Conservation (phyloP, 2,113 vertebrate species). For the Mandrillus leucophaeus region DNA sequence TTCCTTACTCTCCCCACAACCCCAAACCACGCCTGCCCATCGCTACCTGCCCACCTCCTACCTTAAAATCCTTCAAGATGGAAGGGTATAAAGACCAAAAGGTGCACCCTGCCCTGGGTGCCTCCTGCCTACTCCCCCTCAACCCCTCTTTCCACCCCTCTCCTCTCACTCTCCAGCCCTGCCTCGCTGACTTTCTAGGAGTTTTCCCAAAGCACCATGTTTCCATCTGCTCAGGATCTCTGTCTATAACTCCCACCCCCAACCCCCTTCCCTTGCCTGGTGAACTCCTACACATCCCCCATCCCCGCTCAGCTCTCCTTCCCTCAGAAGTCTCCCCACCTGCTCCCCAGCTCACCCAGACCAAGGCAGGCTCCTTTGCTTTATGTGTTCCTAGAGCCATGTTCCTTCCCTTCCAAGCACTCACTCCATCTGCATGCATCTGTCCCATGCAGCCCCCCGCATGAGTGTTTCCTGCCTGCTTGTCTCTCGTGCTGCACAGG, state of each 20-base stretch:
- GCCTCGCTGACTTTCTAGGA: neutral
- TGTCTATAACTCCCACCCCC: accelerated
- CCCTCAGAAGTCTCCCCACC: neutral
- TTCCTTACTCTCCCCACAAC: neutral
- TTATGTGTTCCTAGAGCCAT: neutral
- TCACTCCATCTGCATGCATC: neutral
- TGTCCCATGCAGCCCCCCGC: accelerated
- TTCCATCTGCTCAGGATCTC: neutral
- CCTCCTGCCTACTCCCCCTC: neutral
- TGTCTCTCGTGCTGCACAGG: accelerated
- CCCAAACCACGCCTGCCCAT: neutral
- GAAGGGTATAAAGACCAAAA: neutral
- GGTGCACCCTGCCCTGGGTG: neutral
- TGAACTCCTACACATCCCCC: neutral
- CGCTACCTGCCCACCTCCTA: neutral
- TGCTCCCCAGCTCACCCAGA: neutral
- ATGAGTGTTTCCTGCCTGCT: accelerated
- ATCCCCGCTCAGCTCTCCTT: neutral
- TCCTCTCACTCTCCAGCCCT: neutral
- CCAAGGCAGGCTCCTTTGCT: neutral
- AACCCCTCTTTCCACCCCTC: neutral
- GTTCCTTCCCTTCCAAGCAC: neutral
- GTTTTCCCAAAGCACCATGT: neutral
- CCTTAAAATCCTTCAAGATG: neutral
- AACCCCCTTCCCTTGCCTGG: neutral